Evolutionary conservation across 2,888 invertebrate species (phyloP).

Genomic region (Hemicrepidius hirtus): DNA sequence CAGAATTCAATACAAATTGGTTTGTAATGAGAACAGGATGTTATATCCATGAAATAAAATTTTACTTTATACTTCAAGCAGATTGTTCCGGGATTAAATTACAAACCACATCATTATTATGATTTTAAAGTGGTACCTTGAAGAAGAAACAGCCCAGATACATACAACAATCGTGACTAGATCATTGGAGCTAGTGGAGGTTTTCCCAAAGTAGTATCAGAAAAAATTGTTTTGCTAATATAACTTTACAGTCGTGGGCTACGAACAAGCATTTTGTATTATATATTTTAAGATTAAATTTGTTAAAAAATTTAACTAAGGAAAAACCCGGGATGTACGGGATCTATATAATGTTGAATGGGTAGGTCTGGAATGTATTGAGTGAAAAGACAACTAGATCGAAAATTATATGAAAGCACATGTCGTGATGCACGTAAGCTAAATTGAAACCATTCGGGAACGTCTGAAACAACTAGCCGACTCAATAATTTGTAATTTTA

Average conservation of each 20-base stretch:
- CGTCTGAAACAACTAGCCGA: neutral
- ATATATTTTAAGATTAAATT: neutral
- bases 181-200: neutral
- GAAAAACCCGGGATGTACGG: neutral
- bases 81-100: no score
- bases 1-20: no score
- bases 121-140: neutral
- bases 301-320: neutral
- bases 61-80: no score
- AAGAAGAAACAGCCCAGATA: neutral
- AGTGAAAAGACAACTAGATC: neutral
- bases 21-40: no score
- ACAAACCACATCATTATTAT: no score
- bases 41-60: no score
- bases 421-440: constrained; percentile 20
- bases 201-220: neutral
- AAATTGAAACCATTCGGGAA: neutral
- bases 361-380: neutral
- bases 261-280: neutral
- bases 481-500: neutral
- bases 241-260: neutral
- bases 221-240: neutral
- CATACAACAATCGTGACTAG: neutral
- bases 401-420: neutral
- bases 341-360: neutral